Evolutionary conservation across 2,113 vertebrate genomes (phyloP).

Genomic region (Takifugu bimaculatus): DNA sequence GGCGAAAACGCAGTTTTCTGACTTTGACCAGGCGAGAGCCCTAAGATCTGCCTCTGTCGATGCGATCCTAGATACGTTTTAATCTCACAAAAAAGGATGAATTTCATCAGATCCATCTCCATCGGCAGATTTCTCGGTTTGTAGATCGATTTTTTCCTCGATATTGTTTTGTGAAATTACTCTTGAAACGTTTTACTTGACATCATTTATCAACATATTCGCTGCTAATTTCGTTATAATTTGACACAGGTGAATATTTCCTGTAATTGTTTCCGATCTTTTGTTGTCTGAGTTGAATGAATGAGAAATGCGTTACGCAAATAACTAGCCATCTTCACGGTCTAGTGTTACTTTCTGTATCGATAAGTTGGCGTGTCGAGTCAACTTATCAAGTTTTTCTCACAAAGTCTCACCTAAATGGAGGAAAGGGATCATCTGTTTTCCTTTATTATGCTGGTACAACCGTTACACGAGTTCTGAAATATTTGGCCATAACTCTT

Average conservation of each 20-base stretch:
- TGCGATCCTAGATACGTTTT: background rate
- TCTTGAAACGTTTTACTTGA: background rate
- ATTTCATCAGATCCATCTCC: conserved; percentile 45
- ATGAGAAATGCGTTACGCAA: too few relatives aligned
- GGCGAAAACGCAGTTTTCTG: background rate
- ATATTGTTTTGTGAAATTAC: background rate
- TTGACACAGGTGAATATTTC: background rate
- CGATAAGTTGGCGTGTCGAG: background rate
- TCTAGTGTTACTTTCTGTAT: conserved; percentile 10
- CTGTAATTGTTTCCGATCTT: too few relatives aligned
- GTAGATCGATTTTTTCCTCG: conserved; percentile 23
- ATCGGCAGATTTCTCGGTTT: conserved; percentile 48
- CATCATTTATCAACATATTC: background rate
- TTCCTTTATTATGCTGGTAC: too few relatives aligned
- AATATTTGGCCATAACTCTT: background rate
- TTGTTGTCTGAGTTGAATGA: too few relatives aligned
- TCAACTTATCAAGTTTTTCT: too few relatives aligned
- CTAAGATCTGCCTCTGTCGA: too few relatives aligned
- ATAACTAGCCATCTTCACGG: background rate
- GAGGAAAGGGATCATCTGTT: too few relatives aligned
- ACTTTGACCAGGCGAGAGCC: too few relatives aligned
- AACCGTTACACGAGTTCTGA: background rate
- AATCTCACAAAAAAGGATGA: conserved; percentile 42
- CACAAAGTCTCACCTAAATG: too few relatives aligned
- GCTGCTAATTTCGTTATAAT: too few relatives aligned